Evolutionary conservation across 2,113 vertebrate species (phyloP), one percentile per base, ranked within the genome.

Genomic region (Spea bombifrons): DNA sequence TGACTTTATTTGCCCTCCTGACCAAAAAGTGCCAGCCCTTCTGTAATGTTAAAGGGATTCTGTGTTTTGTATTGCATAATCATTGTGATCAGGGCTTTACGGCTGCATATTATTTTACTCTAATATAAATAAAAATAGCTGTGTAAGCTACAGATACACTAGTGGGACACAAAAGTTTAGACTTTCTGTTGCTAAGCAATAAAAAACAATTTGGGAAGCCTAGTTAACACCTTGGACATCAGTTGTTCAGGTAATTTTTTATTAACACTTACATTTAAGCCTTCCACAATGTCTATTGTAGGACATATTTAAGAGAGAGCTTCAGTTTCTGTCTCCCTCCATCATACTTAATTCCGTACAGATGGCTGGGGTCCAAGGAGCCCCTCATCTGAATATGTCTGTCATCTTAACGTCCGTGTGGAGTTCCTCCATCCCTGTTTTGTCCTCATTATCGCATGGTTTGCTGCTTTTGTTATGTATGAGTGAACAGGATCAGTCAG

Each of bases 381-480:
- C 70, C 1, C 0, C 80, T 46, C 81, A 75, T 16, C 7, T 69
- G 81, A 85, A 85, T 43, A 79, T 66, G 55, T 84, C 64, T 87
- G 83, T 78, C 84, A 82, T 80, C 84, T 85, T 70, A 84, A 81
- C 81, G 82, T 84, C 82, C 83, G 75, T 4, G 12, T 46, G 48
- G 78, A 83, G 78, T 84, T 87, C 84, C 76, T 73, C 76, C 83
- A 81, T 76, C 77, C 79, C 84, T 12, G 0, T 76, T 85, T 69
- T 75, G 71, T 81, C 66, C 7, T 17, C 78, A 70, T 86, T 87
- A 81, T 15, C 83, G 75, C 73, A 78, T 82, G 80, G 80, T 53
- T 77, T 75, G 61, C 78, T 78, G 76, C 74, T 84, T 87, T 86
- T 87, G 81, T 89, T 85, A 83, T 79, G 76, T 83, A 86, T 80